These are phyloP conservation scores for Pangasius larnaudii DNA, from an alignment of 2,797 vertebrate genomes.

Conservation along the genomic window DNA sequence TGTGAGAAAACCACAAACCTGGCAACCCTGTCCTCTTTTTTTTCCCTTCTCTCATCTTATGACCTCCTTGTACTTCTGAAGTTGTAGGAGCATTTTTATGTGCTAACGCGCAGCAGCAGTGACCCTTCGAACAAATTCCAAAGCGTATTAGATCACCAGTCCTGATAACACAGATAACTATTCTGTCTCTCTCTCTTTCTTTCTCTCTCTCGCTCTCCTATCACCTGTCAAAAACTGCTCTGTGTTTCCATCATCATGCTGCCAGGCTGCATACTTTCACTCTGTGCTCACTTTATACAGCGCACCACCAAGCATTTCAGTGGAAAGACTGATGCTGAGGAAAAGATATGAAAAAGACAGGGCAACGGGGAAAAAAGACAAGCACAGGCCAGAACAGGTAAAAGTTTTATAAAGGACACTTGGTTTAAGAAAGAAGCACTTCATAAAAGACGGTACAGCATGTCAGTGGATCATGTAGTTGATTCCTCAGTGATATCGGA, in stretches of 20 bases:
- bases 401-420: not conserved
- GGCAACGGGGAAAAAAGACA: slow-evolving; percentile 10
- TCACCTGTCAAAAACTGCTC: slow-evolving; percentile 57
- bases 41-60: not conserved
- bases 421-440: not conserved
- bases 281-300: slow-evolving; percentile 55
- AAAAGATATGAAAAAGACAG: slow-evolving; percentile 6
- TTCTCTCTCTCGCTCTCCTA: not conserved
- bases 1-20: slow-evolving; percentile 1
- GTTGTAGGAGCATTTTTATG: not conserved
- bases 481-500: not conserved
- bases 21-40: not conserved
- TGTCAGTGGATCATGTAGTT: not conserved
- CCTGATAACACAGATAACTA: slow-evolving; percentile 48
- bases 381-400: slow-evolving; percentile 21
- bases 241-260: slow-evolving; percentile 61
- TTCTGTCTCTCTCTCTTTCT: not conserved
- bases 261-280: slow-evolving; percentile 55
- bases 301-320: not conserved
- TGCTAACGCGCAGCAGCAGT: not conserved
- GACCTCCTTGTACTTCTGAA: not conserved
- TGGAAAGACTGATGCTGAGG: slow-evolving; percentile 43
- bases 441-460: not conserved
- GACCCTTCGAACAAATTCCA: slow-evolving; percentile 56
- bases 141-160: slow-evolving; percentile 57